Evolutionary conservation across 2,797 vertebrate genomes (phyloP).

Genomic region (Pipistrellus kuhlii): DNA sequence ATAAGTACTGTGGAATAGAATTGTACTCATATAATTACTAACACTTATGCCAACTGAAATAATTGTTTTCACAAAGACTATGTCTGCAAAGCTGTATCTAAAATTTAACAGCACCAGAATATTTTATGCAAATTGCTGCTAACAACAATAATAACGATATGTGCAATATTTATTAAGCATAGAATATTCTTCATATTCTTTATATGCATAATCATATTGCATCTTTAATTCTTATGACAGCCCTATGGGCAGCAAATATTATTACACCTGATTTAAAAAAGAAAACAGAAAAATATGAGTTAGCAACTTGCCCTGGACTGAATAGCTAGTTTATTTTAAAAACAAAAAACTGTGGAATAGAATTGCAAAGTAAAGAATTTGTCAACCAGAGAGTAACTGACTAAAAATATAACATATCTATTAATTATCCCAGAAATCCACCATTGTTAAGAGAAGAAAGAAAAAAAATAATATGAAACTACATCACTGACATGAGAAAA

Average conservation of each 20-base stretch:
- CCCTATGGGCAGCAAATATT: background rate
- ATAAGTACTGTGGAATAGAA: background rate
- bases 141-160: background rate
- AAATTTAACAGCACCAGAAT: background rate
- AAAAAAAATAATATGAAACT: background rate
- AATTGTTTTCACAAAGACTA: background rate
- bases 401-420: background rate
- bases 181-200: background rate
- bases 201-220: background rate
- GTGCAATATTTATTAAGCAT: background rate
- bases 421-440: conserved; percentile 13
- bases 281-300: background rate
- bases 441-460: background rate
- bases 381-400: background rate
- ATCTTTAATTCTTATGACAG: background rate
- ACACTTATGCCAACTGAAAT: background rate
- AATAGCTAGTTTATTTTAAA: background rate
- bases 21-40: background rate
- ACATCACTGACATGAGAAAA: background rate
- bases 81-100: background rate
- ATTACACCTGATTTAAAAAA: background rate
- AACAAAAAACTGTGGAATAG: background rate
- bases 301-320: background rate
- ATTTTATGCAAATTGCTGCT: background rate
- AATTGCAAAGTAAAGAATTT: background rate